phyloP scores from a whole-genome alignment of 2,113 vertebrate genomes.

The Bettongia penicillata region DNA sequence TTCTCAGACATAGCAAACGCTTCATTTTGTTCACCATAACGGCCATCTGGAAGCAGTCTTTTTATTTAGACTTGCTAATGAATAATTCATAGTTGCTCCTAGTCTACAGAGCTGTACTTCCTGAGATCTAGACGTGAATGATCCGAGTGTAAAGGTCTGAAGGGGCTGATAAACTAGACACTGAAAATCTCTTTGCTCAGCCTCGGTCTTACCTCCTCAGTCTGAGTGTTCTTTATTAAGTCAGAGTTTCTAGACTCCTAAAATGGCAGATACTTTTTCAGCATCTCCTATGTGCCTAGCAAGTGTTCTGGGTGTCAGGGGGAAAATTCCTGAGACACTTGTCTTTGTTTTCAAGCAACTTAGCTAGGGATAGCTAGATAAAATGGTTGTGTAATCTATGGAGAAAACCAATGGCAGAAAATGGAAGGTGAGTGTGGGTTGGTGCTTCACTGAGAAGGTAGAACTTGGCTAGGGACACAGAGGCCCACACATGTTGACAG shows the following conservation, averaged over 20 bases:
- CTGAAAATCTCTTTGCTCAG: background rate
- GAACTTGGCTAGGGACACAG: background rate
- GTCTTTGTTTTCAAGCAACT: background rate
- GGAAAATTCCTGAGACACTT: background rate
- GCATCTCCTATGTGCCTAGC: background rate
- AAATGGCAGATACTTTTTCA: background rate
- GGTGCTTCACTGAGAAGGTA: background rate
- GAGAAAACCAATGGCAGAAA: background rate
- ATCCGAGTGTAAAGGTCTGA: background rate
- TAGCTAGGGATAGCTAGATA: background rate
- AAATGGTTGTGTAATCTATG: background rate
- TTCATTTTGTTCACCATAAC: background rate
- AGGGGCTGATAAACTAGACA: background rate
- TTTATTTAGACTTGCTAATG: constrained; percentile 1
- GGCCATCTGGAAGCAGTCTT: background rate
- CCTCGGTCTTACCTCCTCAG: background rate
- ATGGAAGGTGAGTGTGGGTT: background rate
- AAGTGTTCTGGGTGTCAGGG: background rate
- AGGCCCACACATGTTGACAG: background rate
- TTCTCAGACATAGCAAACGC: background rate
- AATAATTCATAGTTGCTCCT: background rate
- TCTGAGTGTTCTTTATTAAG: background rate
- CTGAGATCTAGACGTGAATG: background rate
- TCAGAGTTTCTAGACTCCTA: background rate
- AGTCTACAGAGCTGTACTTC: background rate